phyloP scores from a whole-genome alignment of 2,888 invertebrate genomes.

The Thereva nobilitata region DNA sequence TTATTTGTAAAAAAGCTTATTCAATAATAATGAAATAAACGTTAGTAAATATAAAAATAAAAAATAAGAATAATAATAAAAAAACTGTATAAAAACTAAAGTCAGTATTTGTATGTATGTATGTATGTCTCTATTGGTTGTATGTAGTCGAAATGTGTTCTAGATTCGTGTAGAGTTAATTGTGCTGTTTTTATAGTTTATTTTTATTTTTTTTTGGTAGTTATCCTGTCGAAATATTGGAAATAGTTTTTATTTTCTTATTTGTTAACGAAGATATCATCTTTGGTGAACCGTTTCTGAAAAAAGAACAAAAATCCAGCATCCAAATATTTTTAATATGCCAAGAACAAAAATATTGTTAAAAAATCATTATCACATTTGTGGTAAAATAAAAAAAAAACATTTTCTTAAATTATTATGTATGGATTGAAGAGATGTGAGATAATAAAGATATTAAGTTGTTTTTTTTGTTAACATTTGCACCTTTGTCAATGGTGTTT shows the following conservation, averaged over 20 bases:
- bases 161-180: slow-evolving; percentile 7
- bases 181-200: neutral
- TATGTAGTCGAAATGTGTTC: neutral
- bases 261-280: slow-evolving; percentile 50
- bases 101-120: slow-evolving; percentile 16
- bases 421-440: too few species aligned
- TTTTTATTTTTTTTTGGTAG: neutral
- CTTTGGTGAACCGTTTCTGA: slow-evolving; percentile 62
- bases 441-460: too few species aligned
- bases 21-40: slow-evolving; percentile 5
- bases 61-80: slow-evolving; percentile 5
- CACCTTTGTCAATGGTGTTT: too few species aligned
- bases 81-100: neutral
- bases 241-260: slow-evolving; percentile 35
- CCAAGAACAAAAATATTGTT: slow-evolving; percentile 7
- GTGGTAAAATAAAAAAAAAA: slow-evolving; percentile 1
- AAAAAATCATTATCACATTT: slow-evolving; percentile 4
- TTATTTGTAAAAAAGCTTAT: slow-evolving; percentile 9
- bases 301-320: slow-evolving; percentile 51
- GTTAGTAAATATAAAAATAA: slow-evolving; percentile 1
- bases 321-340: slow-evolving; percentile 16
- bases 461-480: too few species aligned
- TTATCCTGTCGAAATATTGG: slow-evolving; percentile 2
- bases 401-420: neutral
- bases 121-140: neutral